Evolutionary conservation across 2,113 vertebrate genomes (phyloP), one percentile per base, ranked within the genome.

Genomic region (Callopanchax toddi): DNA sequence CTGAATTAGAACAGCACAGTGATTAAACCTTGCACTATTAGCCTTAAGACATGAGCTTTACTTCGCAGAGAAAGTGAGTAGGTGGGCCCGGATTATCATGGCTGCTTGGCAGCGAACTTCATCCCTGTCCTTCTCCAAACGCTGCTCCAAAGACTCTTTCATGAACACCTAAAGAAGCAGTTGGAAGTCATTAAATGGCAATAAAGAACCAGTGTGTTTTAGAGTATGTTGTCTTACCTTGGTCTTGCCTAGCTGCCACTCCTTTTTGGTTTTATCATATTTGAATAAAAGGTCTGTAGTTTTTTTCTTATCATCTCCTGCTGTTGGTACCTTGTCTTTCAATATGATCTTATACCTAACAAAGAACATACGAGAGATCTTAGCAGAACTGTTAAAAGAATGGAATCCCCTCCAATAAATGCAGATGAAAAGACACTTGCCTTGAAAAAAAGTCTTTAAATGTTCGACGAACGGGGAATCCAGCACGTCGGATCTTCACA

Each of bases 201-300:
- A 8, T 1, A 32, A 7, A 4, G 3, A 32, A 6, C 10, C 29
- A 6, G 29, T 32, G 11, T 12, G 11, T 23, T 44, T 29, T 18
- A 1, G 11, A n/a, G 18, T 22, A 17, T 44, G 13, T 21, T 17
- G 22, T 22, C 60, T 73, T 60, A 96, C 95, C 93, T 97, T 97
- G 52, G 92, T 95, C 89, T 95, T 97, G 17, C 95, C 95, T 36
- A 95, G 17, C 85, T 95, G 95, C 95, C 95, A 97, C 22, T 94
- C 92, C n/a, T 91, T 95, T 81, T 91, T 94, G 46, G 87, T 87
- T 53, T 83, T 87, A 76, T 96, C 93, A 26, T 94, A 93, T 56
- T 69, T 88, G 34, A 81, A 76, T 45, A 97, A 93, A 63, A 97
- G 88, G 51, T 87, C 83, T 50, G 90, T 91, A 66, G 90, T 93